Conservation (phyloP, 2,888 invertebrate genomes). For the Lepas anatifera region DNA sequence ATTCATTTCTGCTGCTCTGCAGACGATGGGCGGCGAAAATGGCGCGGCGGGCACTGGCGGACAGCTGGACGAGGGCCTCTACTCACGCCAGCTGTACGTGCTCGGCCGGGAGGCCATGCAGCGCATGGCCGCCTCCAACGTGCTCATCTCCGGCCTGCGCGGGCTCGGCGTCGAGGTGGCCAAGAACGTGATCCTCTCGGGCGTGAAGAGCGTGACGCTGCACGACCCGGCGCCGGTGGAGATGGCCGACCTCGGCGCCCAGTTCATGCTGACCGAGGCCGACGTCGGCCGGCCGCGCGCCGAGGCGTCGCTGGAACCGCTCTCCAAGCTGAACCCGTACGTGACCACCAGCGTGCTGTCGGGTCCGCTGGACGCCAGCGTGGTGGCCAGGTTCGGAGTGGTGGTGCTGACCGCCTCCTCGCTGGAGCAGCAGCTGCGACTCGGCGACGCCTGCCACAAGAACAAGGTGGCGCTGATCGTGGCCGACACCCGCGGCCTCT, state of each 20-base stretch:
- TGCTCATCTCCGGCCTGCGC: slow-evolving; percentile 86
- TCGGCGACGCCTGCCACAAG: slow-evolving; percentile 70
- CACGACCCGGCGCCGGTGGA: slow-evolving; percentile 54
- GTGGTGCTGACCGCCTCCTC: slow-evolving; percentile 69
- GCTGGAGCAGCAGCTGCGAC: slow-evolving; percentile 60
- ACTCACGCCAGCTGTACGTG: slow-evolving; percentile 88
- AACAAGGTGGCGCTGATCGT: slow-evolving; percentile 73
- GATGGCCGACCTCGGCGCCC: slow-evolving; percentile 25
- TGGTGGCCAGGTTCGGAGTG: slow-evolving; percentile 51
- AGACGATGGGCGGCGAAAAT: slow-evolving; percentile 1
- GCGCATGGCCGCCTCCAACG: slow-evolving; percentile 88
- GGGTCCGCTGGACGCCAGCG: slow-evolving; percentile 61
- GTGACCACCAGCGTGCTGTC: slow-evolving; percentile 67
- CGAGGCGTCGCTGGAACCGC: slow-evolving; percentile 59
- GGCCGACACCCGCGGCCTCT: slow-evolving; percentile 81
- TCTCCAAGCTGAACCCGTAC: slow-evolving; percentile 82
- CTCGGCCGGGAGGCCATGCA: slow-evolving; percentile 99
- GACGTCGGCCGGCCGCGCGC: slow-evolving; percentile 83
- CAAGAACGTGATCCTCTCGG: slow-evolving; percentile 95
- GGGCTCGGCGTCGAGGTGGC: slow-evolving; percentile 96
- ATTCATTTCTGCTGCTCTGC: too few species aligned
- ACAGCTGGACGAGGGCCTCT: slow-evolving; percentile 33
- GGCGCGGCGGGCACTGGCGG: slow-evolving; percentile 18
- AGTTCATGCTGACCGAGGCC: slow-evolving; percentile 71
- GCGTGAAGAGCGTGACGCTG: slow-evolving; percentile 93